These are phyloP conservation scores for Toxotes chatareus DNA, from an alignment of 2,113 vertebrate species.

Conservation along the genomic window DNA sequence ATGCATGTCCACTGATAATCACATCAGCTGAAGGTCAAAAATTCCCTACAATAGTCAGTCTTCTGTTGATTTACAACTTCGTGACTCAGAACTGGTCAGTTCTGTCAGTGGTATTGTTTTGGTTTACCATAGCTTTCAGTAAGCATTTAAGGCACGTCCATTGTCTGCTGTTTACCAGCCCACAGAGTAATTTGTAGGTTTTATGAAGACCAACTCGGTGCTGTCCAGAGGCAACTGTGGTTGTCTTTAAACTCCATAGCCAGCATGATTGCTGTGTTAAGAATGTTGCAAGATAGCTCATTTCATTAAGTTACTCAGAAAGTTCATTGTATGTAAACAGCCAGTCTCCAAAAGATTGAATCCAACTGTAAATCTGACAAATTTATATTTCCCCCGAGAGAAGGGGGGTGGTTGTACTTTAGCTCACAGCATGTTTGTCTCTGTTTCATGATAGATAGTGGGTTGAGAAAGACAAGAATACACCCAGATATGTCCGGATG, in stretches of 20 bases:
- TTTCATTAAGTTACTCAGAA: slow-evolving; percentile 41
- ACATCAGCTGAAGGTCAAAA: neutral
- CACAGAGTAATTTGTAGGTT: slow-evolving; percentile 61
- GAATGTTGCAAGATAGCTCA: slow-evolving; percentile 44
- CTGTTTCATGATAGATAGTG: slow-evolving; percentile 48
- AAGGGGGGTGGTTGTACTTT: slow-evolving; percentile 25
- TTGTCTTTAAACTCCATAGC: slow-evolving; percentile 45
- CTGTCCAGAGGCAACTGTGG: slow-evolving; percentile 56
- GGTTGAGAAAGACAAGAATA: slow-evolving; percentile 34
- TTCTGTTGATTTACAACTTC: slow-evolving; percentile 7
- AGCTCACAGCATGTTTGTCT: slow-evolving; percentile 42
- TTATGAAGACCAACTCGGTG: slow-evolving; percentile 73
- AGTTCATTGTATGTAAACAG: slow-evolving; percentile 47
- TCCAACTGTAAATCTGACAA: slow-evolving; percentile 53
- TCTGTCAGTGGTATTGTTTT: slow-evolving; percentile 38
- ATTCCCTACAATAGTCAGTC: neutral
- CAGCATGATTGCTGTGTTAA: slow-evolving; percentile 51
- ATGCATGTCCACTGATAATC: neutral
- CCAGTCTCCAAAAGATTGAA: slow-evolving; percentile 42
- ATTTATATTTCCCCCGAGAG: slow-evolving; percentile 41
- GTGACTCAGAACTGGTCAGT: slow-evolving; percentile 19
- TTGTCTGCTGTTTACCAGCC: slow-evolving; percentile 55
- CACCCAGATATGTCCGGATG: slow-evolving; percentile 46
- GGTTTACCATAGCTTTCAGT: slow-evolving; percentile 24
- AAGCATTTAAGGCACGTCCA: slow-evolving; percentile 25